phyloP scores from a whole-genome alignment of 2,113 vertebrate species.

The Micronycteris hirsuta region DNA sequence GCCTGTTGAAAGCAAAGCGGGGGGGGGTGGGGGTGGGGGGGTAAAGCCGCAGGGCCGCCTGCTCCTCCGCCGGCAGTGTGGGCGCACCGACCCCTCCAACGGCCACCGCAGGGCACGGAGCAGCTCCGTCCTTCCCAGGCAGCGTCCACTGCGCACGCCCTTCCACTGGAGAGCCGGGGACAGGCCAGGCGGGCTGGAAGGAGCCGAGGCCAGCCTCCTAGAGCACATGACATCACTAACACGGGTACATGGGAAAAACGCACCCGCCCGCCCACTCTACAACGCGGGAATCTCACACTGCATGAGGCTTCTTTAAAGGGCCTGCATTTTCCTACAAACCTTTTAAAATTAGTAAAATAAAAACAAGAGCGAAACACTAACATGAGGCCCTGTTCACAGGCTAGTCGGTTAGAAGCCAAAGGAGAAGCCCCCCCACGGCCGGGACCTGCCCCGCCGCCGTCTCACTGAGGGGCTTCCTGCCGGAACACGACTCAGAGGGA shows the following conservation, averaged over 20 bases:
- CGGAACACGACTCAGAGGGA: constrained; percentile 21
- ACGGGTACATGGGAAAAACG: background rate
- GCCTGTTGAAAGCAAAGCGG: constrained; percentile 62
- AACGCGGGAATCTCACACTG: background rate
- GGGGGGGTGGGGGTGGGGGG: no score
- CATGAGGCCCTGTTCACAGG: background rate
- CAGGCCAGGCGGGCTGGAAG: background rate
- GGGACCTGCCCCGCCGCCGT: background rate
- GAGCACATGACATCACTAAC: rapidly evolving
- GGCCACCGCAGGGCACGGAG: no score
- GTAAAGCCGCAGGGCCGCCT: background rate
- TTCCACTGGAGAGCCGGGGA: background rate
- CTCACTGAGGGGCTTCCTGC: background rate
- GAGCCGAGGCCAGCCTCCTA: background rate
- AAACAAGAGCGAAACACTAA: background rate
- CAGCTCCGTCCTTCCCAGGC: background rate
- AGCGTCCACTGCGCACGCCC: background rate
- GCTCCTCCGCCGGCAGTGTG: background rate
- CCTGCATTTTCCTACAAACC: background rate
- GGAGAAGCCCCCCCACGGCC: background rate
- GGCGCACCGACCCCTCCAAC: no score
- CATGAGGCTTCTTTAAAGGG: background rate
- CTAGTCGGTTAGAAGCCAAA: background rate
- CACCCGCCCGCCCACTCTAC: background rate
- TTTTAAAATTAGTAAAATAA: background rate